A percentile compares a stretch with the other conserved stretches of the same genome.
phyloP scores from a whole-genome alignment of 2,888 invertebrate genomes.

The Oscheius sp. region DNA sequence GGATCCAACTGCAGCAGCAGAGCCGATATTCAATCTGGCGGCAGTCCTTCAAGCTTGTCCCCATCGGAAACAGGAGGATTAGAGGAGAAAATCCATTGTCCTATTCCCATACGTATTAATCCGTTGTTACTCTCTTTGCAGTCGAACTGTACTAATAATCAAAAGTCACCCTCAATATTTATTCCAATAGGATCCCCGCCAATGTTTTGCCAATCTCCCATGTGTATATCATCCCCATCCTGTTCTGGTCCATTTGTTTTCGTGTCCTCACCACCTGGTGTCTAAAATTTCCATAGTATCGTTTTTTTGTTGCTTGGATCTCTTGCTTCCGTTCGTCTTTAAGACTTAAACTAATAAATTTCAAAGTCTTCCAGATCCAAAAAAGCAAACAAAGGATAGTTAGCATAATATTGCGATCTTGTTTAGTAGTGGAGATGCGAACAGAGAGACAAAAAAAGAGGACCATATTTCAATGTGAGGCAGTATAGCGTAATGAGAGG shows the following conservation, averaged over 20 bases:
- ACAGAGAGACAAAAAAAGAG: conserved; percentile 14
- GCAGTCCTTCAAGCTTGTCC: conserved; percentile 54
- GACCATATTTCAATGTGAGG: conserved; percentile 31
- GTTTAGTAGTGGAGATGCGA: conserved; percentile 8
- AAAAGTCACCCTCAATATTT: neutral
- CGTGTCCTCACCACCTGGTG: conserved; percentile 32
- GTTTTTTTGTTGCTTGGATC: neutral
- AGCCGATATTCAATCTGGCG: conserved; percentile 54
- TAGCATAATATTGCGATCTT: neutral
- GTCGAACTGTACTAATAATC: neutral
- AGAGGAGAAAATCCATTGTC: too few relatives aligned
- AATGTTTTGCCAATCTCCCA: conserved; percentile 2
- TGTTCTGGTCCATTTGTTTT: conserved; percentile 18
- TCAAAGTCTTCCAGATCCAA: conserved; percentile 6
- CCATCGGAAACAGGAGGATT: conserved; percentile 33
- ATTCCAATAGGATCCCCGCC: conserved; percentile 1
- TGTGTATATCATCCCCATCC: neutral
- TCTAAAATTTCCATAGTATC: conserved; percentile 21
- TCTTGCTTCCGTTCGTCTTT: conserved; percentile 13
- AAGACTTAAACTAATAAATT: conserved; percentile 29
- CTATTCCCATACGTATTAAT: neutral
- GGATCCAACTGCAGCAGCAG: conserved; percentile 47
- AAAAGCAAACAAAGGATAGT: conserved; percentile 17
- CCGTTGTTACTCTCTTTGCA: neutral
- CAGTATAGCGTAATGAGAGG: conserved; percentile 14